Percentiles rank a stretch among this genome's conserved stretches.
phyloP scores from a whole-genome alignment of 2,113 vertebrate species.

The Terrapene triunguis region DNA sequence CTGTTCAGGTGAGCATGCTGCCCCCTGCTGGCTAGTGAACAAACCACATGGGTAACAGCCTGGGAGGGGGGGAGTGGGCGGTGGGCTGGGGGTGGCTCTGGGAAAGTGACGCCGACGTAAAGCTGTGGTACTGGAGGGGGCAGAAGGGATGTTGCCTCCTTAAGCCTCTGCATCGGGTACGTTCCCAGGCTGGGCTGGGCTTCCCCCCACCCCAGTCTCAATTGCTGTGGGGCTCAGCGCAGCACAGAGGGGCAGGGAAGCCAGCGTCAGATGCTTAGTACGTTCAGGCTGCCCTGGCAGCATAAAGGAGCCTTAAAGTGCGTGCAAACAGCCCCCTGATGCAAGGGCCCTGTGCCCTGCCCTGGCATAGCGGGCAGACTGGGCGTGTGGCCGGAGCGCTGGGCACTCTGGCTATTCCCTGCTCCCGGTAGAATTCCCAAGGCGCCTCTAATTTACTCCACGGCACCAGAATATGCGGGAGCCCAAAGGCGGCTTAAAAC shows the following conservation, averaged over 20 bases:
- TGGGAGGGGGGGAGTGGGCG: background rate
- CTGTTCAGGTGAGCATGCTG: constrained; percentile 82
- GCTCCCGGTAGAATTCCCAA: background rate
- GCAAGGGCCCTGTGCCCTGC: too few relatives aligned
- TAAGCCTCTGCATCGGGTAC: background rate
- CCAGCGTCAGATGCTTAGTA: background rate
- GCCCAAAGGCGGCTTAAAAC: background rate
- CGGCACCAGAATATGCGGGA: background rate
- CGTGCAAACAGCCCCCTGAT: background rate
- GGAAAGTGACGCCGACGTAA: background rate
- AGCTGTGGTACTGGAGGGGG: background rate
- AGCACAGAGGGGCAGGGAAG: background rate
- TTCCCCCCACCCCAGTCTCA: too few relatives aligned
- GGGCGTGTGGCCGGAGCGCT: too few relatives aligned
- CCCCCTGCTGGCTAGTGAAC: background rate
- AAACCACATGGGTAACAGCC: background rate
- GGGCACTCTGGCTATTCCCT: background rate
- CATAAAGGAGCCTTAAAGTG: background rate
- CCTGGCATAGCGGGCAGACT: background rate
- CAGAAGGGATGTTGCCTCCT: background rate
- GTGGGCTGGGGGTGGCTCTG: background rate
- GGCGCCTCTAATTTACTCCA: background rate
- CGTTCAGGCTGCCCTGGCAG: background rate
- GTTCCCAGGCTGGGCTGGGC: background rate
- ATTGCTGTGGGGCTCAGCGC: background rate